Evolutionary conservation across 2,113 vertebrate genomes (phyloP).

Genomic region (Notothenia coriiceps): DNA sequence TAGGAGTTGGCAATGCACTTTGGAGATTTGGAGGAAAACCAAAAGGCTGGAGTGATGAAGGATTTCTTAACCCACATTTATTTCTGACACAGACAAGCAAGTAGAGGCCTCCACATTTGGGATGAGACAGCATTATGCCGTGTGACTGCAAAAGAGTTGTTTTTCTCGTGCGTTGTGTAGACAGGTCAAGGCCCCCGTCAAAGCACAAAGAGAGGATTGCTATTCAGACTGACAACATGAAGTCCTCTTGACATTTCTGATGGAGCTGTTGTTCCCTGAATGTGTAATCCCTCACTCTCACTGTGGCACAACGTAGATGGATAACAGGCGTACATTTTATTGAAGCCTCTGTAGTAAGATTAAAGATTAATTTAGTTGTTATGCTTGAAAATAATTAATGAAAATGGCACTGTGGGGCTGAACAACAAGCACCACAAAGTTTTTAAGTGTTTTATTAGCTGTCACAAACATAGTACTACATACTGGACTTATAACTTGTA

Average conservation of each 20-base stretch:
- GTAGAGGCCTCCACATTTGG: slow-evolving; percentile 22
- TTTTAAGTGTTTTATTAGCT: too few species aligned
- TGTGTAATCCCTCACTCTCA: slow-evolving; percentile 49
- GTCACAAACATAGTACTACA: too few species aligned
- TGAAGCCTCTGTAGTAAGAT: slow-evolving; percentile 27
- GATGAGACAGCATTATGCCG: slow-evolving; percentile 24
- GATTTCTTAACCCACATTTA: slow-evolving; percentile 42
- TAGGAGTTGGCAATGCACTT: slow-evolving; percentile 34
- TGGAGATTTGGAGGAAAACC: slow-evolving; percentile 51
- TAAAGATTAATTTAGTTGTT: slow-evolving; percentile 17
- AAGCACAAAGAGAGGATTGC: slow-evolving; percentile 21
- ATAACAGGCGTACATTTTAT: slow-evolving; percentile 21
- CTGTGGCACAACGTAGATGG: slow-evolving; percentile 37
- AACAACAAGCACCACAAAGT: neutral
- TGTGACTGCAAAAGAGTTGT: slow-evolving; percentile 53
- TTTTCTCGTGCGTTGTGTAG: slow-evolving; percentile 42
- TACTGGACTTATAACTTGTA: too few species aligned
- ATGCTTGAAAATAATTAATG: neutral
- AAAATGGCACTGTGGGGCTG: neutral
- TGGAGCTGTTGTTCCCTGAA: slow-evolving; percentile 62
- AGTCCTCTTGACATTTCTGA: slow-evolving; percentile 62
- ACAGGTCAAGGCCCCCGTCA: slow-evolving; percentile 63
- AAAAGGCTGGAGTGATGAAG: slow-evolving; percentile 42
- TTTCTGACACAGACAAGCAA: slow-evolving; percentile 46
- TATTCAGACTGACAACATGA: slow-evolving; percentile 62